Evolutionary conservation across 37 sponge, comb jelly and placozoan genomes (phyloP), one percentile per base, ranked within the genome.

Genomic region (Eunapius fragilis): DNA sequence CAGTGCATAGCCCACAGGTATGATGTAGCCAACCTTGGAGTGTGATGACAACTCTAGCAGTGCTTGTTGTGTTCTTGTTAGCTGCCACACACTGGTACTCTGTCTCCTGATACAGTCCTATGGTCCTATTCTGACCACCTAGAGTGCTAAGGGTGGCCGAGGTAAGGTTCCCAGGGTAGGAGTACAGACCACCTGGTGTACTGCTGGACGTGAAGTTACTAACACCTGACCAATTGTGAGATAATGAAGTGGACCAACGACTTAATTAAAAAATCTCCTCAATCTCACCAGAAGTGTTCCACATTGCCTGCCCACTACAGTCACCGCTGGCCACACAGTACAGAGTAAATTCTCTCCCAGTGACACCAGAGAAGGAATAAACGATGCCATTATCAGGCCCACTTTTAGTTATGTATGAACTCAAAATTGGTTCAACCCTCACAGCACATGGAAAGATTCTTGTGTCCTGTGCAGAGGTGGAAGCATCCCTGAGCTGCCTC

Each of bases 41-140:
- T 58, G 32, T 34, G 36, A 76, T 76, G 35, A 13, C 3, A 12
- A 76, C 76, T 14, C 6, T 76, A 25, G 30, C 30, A 17, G 73
- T n/a, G 25, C 73, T 72, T 0, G 31, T 33, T n/a, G 30, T 33
- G 31, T 33, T 72, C 73, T 72, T 33, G 13, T 31, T 76, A 25
- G 32, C 13, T n/a, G 87, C 87, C 37, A 86, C 27, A 50, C 87
- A 86, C 34, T 73, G 19, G 38, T 86, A 86, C 3, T 19, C 32
- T 11, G 80, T 71, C 9, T 31, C 71, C 45, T 17, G 19, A 24
- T 30, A 30, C n/a, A 73, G 47, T 23, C 87, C 87, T 67, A 86
- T 58, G 23, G 80, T 75, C 36, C 37, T 78, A 72, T 75, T 37
- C 9, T 2, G 31, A 11, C 22, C 76, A 31, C 38, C 10, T 11